These are phyloP conservation scores for Agrilus mali DNA, from an alignment of 2,888 invertebrate genomes.

Conservation along the genomic window DNA sequence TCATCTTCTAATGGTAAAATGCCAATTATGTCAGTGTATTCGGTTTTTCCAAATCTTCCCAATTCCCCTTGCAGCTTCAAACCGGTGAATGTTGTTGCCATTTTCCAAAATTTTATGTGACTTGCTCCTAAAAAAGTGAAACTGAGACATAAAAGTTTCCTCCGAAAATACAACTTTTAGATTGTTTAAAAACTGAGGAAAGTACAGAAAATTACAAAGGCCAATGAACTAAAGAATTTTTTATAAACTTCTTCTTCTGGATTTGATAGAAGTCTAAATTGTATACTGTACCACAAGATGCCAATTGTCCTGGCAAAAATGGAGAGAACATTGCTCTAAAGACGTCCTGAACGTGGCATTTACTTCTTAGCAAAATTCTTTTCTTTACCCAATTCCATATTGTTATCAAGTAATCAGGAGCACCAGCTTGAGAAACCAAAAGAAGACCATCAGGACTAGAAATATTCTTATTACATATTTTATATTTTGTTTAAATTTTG, in stretches of 20 bases:
- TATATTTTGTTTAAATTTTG: not conserved
- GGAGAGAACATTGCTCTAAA: slow-evolving; percentile 70
- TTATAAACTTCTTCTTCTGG: too few species aligned
- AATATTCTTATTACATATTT: slow-evolving; percentile 9
- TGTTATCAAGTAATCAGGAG: slow-evolving; percentile 78
- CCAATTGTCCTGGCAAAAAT: slow-evolving; percentile 64
- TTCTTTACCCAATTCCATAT: slow-evolving; percentile 80
- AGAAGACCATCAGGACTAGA: slow-evolving; percentile 66
- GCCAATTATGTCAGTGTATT: slow-evolving; percentile 79
- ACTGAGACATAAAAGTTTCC: too few species aligned
- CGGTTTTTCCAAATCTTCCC: slow-evolving; percentile 87
- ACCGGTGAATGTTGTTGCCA: slow-evolving; percentile 82
- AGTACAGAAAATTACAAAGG: too few species aligned
- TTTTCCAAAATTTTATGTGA: slow-evolving; percentile 89
- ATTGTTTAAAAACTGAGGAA: too few species aligned
- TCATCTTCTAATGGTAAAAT: slow-evolving; percentile 79
- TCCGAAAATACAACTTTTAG: too few species aligned
- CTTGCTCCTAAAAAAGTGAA: slow-evolving; percentile 41
- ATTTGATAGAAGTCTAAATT: too few species aligned
- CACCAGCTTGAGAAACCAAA: slow-evolving; percentile 70
- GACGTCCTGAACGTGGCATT: slow-evolving; percentile 74
- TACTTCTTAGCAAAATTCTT: slow-evolving; percentile 62
- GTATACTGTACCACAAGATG: slow-evolving; percentile 50
- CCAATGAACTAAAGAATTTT: too few species aligned
- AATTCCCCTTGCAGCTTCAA: slow-evolving; percentile 76